A percentile compares a stretch with the other conserved stretches of the same genome.
Conservation (phyloP, 2,888 invertebrate genomes). For the Rapana venosa region DNA sequence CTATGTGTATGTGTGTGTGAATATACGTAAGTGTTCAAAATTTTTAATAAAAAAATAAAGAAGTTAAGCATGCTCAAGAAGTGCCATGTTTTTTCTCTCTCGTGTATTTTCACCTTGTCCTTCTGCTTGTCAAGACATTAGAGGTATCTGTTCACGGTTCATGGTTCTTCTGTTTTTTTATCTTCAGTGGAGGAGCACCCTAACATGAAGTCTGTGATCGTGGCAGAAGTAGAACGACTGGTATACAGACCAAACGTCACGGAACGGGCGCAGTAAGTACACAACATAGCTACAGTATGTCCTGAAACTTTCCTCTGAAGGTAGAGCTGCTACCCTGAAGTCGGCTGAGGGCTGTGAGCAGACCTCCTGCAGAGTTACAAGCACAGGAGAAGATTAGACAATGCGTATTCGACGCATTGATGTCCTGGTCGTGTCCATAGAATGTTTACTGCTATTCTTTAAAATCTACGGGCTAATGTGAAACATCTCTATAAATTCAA, state of each 20-base stretch:
- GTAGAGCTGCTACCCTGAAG: too few species aligned
- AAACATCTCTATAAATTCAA: too few species aligned
- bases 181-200: slow-evolving; percentile 87
- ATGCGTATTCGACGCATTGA: too few species aligned
- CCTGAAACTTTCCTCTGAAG: too few species aligned
- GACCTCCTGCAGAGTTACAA: too few species aligned
- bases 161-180: not conserved
- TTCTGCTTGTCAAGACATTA: not conserved
- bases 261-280: slow-evolving; percentile 88
- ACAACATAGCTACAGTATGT: not conserved
- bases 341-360: too few species aligned
- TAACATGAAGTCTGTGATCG: slow-evolving; percentile 93
- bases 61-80: not conserved
- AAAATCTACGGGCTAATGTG: too few species aligned
- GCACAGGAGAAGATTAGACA: too few species aligned
- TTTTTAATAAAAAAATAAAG: not conserved
- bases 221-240: slow-evolving; percentile 92
- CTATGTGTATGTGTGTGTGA: not conserved
- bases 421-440: too few species aligned
- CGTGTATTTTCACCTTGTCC: not conserved
- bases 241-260: slow-evolving; percentile 90
- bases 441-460: too few species aligned
- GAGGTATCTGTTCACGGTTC: not conserved
- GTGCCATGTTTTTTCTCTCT: not conserved
- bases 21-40: not conserved